Conservation (phyloP, 1,140 invertebrate species). For the Zaprionus kolodkinae region DNA sequence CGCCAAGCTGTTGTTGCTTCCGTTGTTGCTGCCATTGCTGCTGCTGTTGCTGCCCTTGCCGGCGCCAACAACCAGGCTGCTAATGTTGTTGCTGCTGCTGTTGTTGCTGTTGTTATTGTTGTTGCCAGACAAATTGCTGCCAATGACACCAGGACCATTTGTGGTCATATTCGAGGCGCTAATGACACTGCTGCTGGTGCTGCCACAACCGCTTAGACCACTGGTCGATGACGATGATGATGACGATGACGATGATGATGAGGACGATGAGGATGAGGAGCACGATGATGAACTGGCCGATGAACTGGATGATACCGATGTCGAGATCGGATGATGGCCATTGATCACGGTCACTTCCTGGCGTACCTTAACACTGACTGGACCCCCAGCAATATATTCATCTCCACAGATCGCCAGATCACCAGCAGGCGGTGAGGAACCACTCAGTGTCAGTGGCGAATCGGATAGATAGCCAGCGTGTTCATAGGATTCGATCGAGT, state of each 20-base stretch:
- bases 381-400: constrained; percentile 84
- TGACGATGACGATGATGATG: constrained; percentile 52
- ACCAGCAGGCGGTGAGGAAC: constrained; percentile 91
- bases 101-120: constrained; percentile 27
- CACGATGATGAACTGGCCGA: constrained; percentile 79
- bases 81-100: constrained; percentile 53
- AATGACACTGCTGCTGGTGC: constrained; percentile 74
- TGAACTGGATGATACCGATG: constrained; percentile 75
- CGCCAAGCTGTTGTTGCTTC: constrained; percentile 29
- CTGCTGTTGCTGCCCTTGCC: constrained; percentile 56
- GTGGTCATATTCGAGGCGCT: constrained; percentile 49
- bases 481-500: constrained; percentile 93
- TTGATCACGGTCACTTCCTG: constrained; percentile 70
- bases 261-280: constrained; percentile 67
- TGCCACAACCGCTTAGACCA: constrained; percentile 76
- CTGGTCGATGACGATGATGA: constrained; percentile 77
- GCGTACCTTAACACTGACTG: constrained; percentile 59
- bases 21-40: constrained; percentile 19
- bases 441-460: constrained; percentile 91
- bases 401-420: constrained; percentile 91
- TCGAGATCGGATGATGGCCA: constrained; percentile 80
- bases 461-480: constrained; percentile 86
- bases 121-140: constrained; percentile 64
- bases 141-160: constrained; percentile 76
- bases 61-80: constrained; percentile 65